Evolutionary conservation across 92 coral and sea anemone genomes (phyloP), one percentile per base, ranked within the genome.

Genomic region (Heliopora coerulea): DNA sequence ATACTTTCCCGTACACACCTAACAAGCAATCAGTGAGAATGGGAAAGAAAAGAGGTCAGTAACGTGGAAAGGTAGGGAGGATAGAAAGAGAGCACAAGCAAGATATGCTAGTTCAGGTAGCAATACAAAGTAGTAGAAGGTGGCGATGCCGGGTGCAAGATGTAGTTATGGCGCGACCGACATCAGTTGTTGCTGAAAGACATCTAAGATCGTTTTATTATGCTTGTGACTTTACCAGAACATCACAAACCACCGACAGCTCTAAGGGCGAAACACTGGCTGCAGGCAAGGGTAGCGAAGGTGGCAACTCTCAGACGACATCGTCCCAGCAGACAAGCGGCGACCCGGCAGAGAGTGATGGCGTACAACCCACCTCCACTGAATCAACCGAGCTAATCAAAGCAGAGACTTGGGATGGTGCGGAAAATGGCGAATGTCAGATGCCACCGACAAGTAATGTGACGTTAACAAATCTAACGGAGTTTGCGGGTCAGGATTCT

Each of bases 401-500:
- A 41, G 10, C 46, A 17, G 77, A 70, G 49, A 39, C 57, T 27
- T 70, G 77, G 77, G 77, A 54, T 20, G 77, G 77, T 7, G 21
- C 50, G 0, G 77, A 52, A 21, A 35, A 39, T 34, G 77, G 49
- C 3, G 77, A 52, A 70, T 70, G 77, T 21, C 60, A 35, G 33
- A 62, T 70, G 20, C 77, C 77, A 24, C 8, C 63, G 3, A 30
- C 24, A 2, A 70, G 29, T 52, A 52, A 70, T 70, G 77, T 70
- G 31, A 70, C 77, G 34, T 19, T 70, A 32, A 70, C 77, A 25
- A 70, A 37, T 37, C 77, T 70, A 2, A 70, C 77, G 14, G 77
- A 70, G 31, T 70, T 70, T 35, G 62, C 77, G 8, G 29, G 63
- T 3, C 77, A 70, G 11, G 98, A 89, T 19, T 78, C 87, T 15